Base-by-base conservation (phyloP, 2,113 vertebrate genomes). In the Bambusicola thoracicus region DNA sequence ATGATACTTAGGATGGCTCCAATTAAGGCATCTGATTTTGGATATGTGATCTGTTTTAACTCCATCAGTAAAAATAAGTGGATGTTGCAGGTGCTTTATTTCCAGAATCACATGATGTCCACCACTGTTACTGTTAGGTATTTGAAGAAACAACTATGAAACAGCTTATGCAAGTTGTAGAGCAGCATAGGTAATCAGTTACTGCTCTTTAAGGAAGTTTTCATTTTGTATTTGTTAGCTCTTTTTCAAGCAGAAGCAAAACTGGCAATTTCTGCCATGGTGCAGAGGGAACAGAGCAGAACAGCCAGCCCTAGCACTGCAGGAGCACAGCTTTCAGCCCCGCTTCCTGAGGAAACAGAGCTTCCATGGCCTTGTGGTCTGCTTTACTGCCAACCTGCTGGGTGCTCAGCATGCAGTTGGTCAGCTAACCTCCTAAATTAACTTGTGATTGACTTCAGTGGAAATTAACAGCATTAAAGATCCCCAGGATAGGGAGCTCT, bases 361-460 rank as follows among this genome's bases (percentile, higher is more conserved):
- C 73, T 81, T 72, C 84, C 81, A 5, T 0, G 12, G 81, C 43
- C 58, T 53, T 25, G 34, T 30, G 95, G 24, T 79, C 56, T 79
- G 69, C n/a, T 74, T 17, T 5, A 3, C 49, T 74, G 85, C 85
- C 88, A 73, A 69, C 48, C 87, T 66, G 49, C 77, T 20, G 5
- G 27, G 49, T 29, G 43, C 51, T 46, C 41, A 8, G 6, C 30
- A 34, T 44, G 66, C 48, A 69, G 66, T 40, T 92, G 24, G 1
- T 43, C 90, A 59, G 41, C 49, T 92, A 85, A 87, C 72, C 78
- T 91, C 76, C 87, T 82, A 36, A 87, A 95, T 93, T 70, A 76
- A 44, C 67, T 69, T 62, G 63, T 87, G 87, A 82, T 74, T 85
- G 85, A 69, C 87, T 91, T 73, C 1, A 21, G 5, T 66, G 43